Conservation (phyloP, 2,797 vertebrate genomes). For the Danio albolineatus region DNA sequence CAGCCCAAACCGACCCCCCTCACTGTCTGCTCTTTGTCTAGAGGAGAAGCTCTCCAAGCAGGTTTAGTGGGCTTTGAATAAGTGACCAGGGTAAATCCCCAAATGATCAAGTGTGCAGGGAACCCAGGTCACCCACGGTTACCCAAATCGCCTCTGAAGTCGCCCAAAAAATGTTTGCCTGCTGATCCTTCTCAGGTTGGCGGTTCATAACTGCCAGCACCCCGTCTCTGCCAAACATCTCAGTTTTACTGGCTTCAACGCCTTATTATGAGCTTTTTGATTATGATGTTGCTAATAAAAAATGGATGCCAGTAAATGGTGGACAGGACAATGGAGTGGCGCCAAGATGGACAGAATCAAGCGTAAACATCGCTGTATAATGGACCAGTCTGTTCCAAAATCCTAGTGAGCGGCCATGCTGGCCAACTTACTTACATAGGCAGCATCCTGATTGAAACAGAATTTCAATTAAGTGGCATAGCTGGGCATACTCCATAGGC, state of each 20-base stretch:
- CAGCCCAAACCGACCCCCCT: conserved; percentile 62
- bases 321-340: conserved; percentile 33
- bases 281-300: conserved; percentile 54
- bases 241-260: conserved; percentile 23
- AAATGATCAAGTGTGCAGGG: conserved; percentile 45
- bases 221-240: conserved; percentile 50
- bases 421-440: background rate
- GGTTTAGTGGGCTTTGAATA: conserved; percentile 54
- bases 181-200: conserved; percentile 16
- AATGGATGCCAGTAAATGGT: conserved; percentile 44
- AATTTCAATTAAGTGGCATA: background rate
- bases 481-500: background rate
- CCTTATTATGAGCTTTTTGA: conserved; percentile 46
- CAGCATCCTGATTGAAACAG: background rate
- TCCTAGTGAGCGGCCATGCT: background rate
- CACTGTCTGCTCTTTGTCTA: conserved; percentile 40
- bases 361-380: conserved; percentile 50
- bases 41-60: conserved; percentile 49
- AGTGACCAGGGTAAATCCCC: conserved; percentile 53
- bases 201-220: conserved; percentile 32
- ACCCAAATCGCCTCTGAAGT: conserved; percentile 60
- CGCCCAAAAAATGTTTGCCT: conserved; percentile 50
- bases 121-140: conserved; percentile 52
- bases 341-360: conserved; percentile 54
- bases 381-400: conserved; percentile 31